A percentile compares a stretch with the other conserved stretches of the same genome.
phyloP scores from a whole-genome alignment of 2,797 vertebrate genomes.

The Parambassis ranga region DNA sequence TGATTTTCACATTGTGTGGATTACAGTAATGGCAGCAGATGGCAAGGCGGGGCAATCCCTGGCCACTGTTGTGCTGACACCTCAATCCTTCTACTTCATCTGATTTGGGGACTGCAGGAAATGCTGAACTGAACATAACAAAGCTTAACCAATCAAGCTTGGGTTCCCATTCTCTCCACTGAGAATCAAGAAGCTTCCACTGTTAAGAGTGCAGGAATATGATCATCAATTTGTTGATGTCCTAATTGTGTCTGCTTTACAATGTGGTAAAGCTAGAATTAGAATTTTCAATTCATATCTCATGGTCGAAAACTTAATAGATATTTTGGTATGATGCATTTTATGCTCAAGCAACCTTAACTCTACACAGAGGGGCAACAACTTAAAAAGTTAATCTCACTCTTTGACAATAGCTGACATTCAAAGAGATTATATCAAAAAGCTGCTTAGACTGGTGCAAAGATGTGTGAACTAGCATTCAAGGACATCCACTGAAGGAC shows the following conservation, averaged over 20 bases:
- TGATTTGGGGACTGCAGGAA: constrained; percentile 36
- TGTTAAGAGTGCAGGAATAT: background rate
- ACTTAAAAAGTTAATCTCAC: constrained; percentile 74
- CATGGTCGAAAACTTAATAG: background rate
- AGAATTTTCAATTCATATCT: background rate
- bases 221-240: too few relatives aligned
- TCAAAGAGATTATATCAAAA: constrained; percentile 73
- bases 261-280: background rate
- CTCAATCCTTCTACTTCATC: constrained; percentile 55
- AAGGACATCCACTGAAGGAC: constrained; percentile 59
- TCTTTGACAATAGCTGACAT: constrained; percentile 77
- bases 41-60: constrained; percentile 81
- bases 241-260: too few relatives aligned
- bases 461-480: constrained; percentile 63
- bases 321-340: background rate
- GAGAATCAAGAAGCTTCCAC: constrained; percentile 18
- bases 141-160: constrained; percentile 31
- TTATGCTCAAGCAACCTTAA: background rate
- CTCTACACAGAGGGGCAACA: constrained; percentile 7
- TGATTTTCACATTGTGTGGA: constrained; percentile 78
- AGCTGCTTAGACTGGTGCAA: constrained; percentile 68
- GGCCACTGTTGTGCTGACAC: constrained; percentile 69
- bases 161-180: constrained; percentile 4
- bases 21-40: constrained; percentile 84
- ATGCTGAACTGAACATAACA: constrained; percentile 32